Base-by-base conservation (phyloP, 2,888 invertebrate genomes). In the Drosophila gaucha region DNA sequence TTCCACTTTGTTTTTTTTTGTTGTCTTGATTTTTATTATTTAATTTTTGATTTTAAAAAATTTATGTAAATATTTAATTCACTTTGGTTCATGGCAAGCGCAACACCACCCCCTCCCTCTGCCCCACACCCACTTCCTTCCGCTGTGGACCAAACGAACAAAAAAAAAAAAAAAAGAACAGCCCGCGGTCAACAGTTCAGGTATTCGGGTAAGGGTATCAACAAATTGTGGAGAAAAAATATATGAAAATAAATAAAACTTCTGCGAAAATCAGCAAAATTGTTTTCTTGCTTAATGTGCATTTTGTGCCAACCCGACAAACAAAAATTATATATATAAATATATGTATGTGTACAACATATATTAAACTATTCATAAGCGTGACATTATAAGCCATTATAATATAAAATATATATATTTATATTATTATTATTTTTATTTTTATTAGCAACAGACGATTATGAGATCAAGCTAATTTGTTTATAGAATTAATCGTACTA, bases 31-130 rank as follows among this genome's bases (percentile, higher is more conserved):
- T 79, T 58, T 67, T 72, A 62, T 82, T 85, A 76, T 83, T 86
- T 85, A 87, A 83, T 87, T 87, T 75, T 62, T 60, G 64, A 86
- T 80, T 87, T 78, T 12, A 65, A 78, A 84, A 82, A 68, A 66
- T 62, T 46, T 60, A 75, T 72, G 75, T 84, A 74, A 82, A 86
- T 82, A 75, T 86, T 82, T 84, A 62, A 87, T 82, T 60, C 72
- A 74, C 66, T 73, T 65, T 67, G 35, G 18, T 9, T 8, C 16
- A 12, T 26, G 4, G 12, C 39, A 4, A 14, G 12, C n/a, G 4
- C 33, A 18, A 10, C 33, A n/a, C 3, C 33, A 1, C 57, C 16
- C 18, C 30, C 10, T 10, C 10, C n/a, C 31, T n/a, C 4, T 28
- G 5, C 14, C 31, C 14, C 6, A 10, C 26, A 2, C 22, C n/a